Evolutionary conservation across 2,797 vertebrate species (phyloP).

Genomic region (Heterohyrax brucei): DNA sequence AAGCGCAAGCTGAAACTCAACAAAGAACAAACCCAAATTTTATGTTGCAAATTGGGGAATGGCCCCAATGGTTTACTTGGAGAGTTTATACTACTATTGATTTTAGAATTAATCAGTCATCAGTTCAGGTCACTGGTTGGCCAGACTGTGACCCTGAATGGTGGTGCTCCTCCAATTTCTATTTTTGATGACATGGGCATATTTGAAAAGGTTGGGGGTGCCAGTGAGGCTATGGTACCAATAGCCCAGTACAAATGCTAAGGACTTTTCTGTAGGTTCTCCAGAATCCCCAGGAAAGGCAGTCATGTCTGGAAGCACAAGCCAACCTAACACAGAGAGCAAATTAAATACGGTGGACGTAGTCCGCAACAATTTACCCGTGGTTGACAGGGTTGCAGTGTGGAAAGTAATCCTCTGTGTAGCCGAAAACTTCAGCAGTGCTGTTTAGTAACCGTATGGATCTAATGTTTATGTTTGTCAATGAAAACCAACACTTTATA

Average conservation of each 20-base stretch:
- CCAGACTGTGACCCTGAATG: background rate
- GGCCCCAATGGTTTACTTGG: constrained; percentile 1
- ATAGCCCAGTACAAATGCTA: background rate
- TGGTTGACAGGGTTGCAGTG: background rate
- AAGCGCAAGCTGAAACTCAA: background rate
- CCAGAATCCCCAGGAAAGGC: constrained; percentile 22
- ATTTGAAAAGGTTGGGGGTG: background rate
- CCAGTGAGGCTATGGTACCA: background rate
- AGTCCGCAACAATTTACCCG: constrained; percentile 25
- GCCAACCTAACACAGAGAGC: background rate
- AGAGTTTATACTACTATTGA: background rate
- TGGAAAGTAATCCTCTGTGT: background rate
- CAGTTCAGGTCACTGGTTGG: constrained; percentile 6
- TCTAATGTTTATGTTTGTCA: constrained; percentile 61
- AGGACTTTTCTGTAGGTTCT: background rate
- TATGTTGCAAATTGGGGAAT: background rate
- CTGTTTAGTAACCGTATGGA: background rate
- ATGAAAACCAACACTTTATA: constrained; percentile 62
- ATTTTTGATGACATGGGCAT: background rate
- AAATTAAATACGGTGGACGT: background rate
- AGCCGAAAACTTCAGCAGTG: background rate
- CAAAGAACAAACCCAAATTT: constrained; percentile 15
- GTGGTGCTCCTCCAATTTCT: background rate
- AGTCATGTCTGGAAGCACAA: background rate
- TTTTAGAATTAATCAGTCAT: constrained; percentile 24